Conservation (phyloP, 2,888 invertebrate genomes). For the Archaeoteleia sp. region DNA sequence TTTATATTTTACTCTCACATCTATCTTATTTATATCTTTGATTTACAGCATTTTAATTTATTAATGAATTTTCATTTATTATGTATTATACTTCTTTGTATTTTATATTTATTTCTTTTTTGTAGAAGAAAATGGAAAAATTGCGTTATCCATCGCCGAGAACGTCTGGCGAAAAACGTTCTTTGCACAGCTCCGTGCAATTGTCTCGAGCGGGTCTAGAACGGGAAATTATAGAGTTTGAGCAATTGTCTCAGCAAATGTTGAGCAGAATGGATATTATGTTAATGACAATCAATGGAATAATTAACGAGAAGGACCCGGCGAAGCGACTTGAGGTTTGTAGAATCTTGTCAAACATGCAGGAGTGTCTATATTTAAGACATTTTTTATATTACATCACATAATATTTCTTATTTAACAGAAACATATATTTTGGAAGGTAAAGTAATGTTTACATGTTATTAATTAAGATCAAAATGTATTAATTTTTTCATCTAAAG, state of each 20-base stretch:
- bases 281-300: conserved; percentile 78
- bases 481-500: too few species aligned
- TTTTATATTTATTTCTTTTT: conserved; percentile 22
- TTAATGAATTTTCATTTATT: conserved; percentile 2
- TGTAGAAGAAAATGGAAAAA: conserved; percentile 60
- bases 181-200: conserved; percentile 61
- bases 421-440: too few species aligned
- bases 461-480: too few species aligned
- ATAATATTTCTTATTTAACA: too few species aligned
- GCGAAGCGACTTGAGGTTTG: conserved; percentile 79
- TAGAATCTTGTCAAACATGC: too few species aligned
- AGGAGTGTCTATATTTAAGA: too few species aligned
- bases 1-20: too few species aligned
- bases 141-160: conserved; percentile 48
- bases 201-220: conserved; percentile 72
- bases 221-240: conserved; percentile 74
- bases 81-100: conserved; percentile 1
- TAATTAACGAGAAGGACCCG: conserved; percentile 79
- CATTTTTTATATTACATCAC: too few species aligned
- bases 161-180: conserved; percentile 59
- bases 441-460: too few species aligned
- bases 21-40: too few species aligned
- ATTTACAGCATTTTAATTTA: conserved; percentile 13
- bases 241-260: conserved; percentile 76
- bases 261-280: conserved; percentile 78